A percentile compares a stretch with the other conserved stretches of the same genome.
Conservation (phyloP, 2,113 vertebrate genomes). For the Monarcha castaneiventris region DNA sequence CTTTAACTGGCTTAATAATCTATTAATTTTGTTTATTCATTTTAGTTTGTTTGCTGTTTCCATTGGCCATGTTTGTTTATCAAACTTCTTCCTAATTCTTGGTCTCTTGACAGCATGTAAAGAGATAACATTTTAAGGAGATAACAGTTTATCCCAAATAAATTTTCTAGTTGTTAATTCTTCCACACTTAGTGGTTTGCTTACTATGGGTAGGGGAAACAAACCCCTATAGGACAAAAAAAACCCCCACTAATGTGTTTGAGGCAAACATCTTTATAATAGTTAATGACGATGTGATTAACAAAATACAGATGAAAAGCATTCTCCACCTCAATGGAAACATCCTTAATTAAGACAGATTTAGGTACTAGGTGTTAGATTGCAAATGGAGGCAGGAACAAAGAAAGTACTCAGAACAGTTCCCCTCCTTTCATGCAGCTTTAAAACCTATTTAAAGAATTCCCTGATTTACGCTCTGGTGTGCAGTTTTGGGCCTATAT, state of each 20-base stretch:
- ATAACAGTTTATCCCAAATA: neutral
- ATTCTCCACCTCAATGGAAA: constrained; percentile 39
- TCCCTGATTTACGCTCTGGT: neutral
- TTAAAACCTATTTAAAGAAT: neutral
- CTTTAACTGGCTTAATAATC: neutral
- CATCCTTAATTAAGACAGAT: constrained; percentile 46
- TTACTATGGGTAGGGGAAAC: neutral
- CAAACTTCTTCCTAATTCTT: neutral
- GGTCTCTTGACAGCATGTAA: neutral
- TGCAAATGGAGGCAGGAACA: constrained; percentile 29
- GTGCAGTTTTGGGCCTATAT: neutral
- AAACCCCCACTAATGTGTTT: neutral
- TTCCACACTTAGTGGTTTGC: neutral
- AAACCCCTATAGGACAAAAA: neutral
- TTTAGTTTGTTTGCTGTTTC: neutral
- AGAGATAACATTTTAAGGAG: neutral
- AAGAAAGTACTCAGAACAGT: neutral
- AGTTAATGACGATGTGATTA: constrained; percentile 55
- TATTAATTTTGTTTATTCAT: neutral
- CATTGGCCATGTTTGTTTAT: neutral
- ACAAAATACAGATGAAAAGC: constrained; percentile 13
- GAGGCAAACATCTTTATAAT: neutral
- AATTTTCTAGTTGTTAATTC: neutral
- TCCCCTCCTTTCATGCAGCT: neutral
- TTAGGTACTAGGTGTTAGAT: constrained; percentile 21